A percentile compares a stretch with the other conserved stretches of the same genome.
Evolutionary conservation across 1,140 invertebrate genomes (phyloP).

Genomic region (Caenorhabditis latens): DNA sequence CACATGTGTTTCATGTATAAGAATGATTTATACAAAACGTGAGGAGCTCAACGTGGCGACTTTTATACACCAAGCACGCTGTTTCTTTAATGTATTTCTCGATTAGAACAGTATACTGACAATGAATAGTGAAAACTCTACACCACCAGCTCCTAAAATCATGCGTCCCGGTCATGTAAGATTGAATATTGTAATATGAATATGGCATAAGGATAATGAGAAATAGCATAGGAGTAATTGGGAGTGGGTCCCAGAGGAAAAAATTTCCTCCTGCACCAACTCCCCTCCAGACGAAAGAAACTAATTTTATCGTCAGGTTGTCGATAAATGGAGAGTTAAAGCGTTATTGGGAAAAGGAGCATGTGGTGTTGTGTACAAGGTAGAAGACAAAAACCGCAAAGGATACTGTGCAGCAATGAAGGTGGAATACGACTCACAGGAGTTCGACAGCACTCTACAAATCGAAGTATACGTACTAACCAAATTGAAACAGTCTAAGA

Average conservation of each 20-base stretch:
- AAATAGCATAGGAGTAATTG: too few relatives aligned
- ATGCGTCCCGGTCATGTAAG: constrained; percentile 50
- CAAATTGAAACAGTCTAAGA: constrained; percentile 9
- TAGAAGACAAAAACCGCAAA: constrained; percentile 40
- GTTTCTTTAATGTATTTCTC: background rate
- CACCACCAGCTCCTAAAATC: background rate
- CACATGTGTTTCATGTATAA: too few relatives aligned
- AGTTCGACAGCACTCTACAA: constrained; percentile 42
- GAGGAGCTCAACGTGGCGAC: too few relatives aligned
- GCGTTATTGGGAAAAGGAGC: constrained; percentile 42
- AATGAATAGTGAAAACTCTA: constrained; percentile 37
- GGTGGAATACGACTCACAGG: constrained; percentile 28
- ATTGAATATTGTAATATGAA: background rate
- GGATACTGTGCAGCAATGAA: constrained; percentile 53
- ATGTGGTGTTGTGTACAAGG: constrained; percentile 57
- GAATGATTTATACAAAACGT: too few relatives aligned
- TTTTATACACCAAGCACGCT: too few relatives aligned
- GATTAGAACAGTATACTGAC: background rate
- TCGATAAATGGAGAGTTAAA: constrained; percentile 46
- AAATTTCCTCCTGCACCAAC: too few relatives aligned
- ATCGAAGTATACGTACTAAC: constrained; percentile 29
- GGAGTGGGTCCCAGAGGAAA: too few relatives aligned
- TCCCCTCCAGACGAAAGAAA: too few relatives aligned
- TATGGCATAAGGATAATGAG: too few relatives aligned
- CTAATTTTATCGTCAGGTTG: background rate